These are phyloP conservation scores for Corapipo altera DNA, from an alignment of 2,113 vertebrate genomes.

Conservation along the genomic window DNA sequence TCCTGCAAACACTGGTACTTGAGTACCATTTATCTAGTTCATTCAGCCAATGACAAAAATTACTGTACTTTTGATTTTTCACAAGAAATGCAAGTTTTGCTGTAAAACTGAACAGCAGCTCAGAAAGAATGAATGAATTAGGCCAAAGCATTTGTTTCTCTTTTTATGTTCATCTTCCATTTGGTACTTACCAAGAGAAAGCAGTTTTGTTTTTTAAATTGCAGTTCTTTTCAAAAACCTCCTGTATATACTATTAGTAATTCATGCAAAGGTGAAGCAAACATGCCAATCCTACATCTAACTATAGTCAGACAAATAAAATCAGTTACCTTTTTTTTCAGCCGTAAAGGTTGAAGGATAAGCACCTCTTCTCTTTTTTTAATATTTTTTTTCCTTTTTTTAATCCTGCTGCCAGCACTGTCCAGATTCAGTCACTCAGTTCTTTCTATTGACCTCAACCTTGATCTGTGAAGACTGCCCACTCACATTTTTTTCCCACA, in stretches of 20 bases:
- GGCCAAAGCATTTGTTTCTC: not conserved
- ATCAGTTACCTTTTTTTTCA: slow-evolving; percentile 16
- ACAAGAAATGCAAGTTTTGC: slow-evolving; percentile 26
- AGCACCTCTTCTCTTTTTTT: slow-evolving; percentile 30
- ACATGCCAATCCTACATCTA: slow-evolving; percentile 50
- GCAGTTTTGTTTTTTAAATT: not conserved
- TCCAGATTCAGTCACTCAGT: slow-evolving; percentile 41
- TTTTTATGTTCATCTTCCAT: not conserved
- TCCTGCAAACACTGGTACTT: slow-evolving; percentile 59
- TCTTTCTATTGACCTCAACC: slow-evolving; percentile 54
- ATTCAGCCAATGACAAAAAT: slow-evolving; percentile 36
- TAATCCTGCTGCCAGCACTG: slow-evolving; percentile 32
- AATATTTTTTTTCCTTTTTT: slow-evolving; percentile 5
- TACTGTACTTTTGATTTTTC: slow-evolving; percentile 5
- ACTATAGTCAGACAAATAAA: slow-evolving; percentile 48
- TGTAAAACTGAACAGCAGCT: slow-evolving; percentile 1
- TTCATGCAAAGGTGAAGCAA: slow-evolving; percentile 61
- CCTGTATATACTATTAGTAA: slow-evolving; percentile 6
- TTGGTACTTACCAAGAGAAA: slow-evolving; percentile 13
- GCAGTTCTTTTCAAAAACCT: not conserved
- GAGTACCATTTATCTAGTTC: slow-evolving; percentile 49
- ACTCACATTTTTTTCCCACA: slow-evolving; percentile 33
- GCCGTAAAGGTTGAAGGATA: slow-evolving; percentile 44
- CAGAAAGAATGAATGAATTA: not conserved
- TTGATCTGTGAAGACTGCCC: slow-evolving; percentile 52